Base-by-base conservation (phyloP, 2,113 vertebrate species). In the Mastomys natalensis region DNA sequence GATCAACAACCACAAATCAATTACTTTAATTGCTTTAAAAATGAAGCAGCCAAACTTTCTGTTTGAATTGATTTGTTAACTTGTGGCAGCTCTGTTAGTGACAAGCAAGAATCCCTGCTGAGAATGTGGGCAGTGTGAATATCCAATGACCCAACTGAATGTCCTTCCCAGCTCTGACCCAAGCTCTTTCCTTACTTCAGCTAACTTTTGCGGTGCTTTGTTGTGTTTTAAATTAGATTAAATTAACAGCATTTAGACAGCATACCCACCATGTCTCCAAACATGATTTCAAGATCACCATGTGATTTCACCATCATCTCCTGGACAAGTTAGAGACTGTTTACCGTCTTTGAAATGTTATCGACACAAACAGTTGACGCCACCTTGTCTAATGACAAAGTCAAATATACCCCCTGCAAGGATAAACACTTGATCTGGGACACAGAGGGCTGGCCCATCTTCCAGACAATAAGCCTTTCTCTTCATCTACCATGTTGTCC, bases 281-380 rank as follows among this genome's bases (percentile, higher is more conserved):
- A 51, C 34, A 37, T 53, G 62, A 92, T 70, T 72, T 96, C 94
- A 92, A 90, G 53, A 55, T 95, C 72, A 87, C 78, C 53, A 73
- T 55, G 24, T 92, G n/a, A 45, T 74, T 90, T 95, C 51, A 29
- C 68, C 64, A 88, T 84, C 22, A 45, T 62, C 91, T 95, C 73
- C 64, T 29, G 81, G 81, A 90, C n/a, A 40, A 80, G 62, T 90
- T 76, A 45, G 89, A 84, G 91, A 87, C 93, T 53, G 40, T 12
- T 92, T n/a, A n/a, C 66, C 68, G 64, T 58, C 89, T 92, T 74
- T 88, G 80, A 94, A 78, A 87, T 80, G 12, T 90, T 62, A n/a
- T 48, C 13, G 15, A 90, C 22, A 64, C 51, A 84, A 85, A 92
- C 17, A 26, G 29, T 62, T 53, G 70, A 76, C 16, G 82, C 55